These are phyloP conservation scores for Xyliphius kryptos DNA, from an alignment of 2,113 vertebrate genomes.

Conservation along the genomic window DNA sequence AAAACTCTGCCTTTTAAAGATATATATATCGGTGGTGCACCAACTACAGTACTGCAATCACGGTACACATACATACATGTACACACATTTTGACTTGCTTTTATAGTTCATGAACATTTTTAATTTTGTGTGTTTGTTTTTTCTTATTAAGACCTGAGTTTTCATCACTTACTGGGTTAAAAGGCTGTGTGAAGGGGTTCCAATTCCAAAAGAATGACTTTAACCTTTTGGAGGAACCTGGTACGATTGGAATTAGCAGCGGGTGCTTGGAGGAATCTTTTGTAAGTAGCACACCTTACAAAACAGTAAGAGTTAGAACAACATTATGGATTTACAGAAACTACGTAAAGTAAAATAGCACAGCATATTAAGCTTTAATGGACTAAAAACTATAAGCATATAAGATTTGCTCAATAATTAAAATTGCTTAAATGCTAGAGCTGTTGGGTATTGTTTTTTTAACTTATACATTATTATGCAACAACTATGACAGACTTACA, in stretches of 20 bases:
- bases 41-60: slow-evolving; percentile 72
- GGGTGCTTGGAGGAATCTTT: slow-evolving; percentile 93
- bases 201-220: slow-evolving; percentile 98
- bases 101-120: not conserved
- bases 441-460: too few relatives aligned
- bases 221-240: slow-evolving; percentile 88
- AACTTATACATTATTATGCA: too few relatives aligned
- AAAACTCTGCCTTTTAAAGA: slow-evolving; percentile 85
- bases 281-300: slow-evolving; percentile 62
- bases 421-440: too few relatives aligned
- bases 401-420: too few relatives aligned
- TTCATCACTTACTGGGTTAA: slow-evolving; percentile 68
- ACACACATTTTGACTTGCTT: not conserved
- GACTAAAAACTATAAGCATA: too few relatives aligned
- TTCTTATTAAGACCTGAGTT: slow-evolving; percentile 68
- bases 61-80: slow-evolving; percentile 51
- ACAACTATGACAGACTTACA: too few relatives aligned
- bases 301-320: too few relatives aligned
- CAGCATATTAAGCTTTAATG: too few relatives aligned
- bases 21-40: slow-evolving; percentile 90
- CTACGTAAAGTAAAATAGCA: too few relatives aligned
- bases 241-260: slow-evolving; percentile 89
- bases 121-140: not conserved
- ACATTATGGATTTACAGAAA: too few relatives aligned
- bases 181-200: slow-evolving; percentile 92